These are phyloP conservation scores for Gymnoscopelus microlampas DNA, from an alignment of 2,797 vertebrate species.

Conservation along the genomic window DNA sequence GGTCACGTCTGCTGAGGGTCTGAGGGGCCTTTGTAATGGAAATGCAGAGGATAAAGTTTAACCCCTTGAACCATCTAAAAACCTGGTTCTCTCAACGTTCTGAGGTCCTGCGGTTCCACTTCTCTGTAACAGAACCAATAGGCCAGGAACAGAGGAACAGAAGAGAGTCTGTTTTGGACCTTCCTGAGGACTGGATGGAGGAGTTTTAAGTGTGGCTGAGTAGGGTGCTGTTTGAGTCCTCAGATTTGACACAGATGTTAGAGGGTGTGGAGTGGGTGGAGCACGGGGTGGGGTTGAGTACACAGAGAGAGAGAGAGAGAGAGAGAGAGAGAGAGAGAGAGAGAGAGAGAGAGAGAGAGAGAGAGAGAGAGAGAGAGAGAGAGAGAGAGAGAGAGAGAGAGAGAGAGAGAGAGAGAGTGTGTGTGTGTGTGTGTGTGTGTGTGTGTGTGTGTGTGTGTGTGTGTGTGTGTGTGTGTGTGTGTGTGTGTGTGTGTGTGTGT, in stretches of 20 bases:
- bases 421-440: too few relatives aligned
- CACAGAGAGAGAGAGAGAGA: not conserved
- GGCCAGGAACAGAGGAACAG: slow-evolving; percentile 11
- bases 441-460: too few relatives aligned
- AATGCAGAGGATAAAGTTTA: slow-evolving; percentile 77
- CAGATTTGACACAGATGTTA: slow-evolving; percentile 60
- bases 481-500: too few relatives aligned
- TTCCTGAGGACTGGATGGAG: slow-evolving; percentile 50
- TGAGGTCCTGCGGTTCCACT: slow-evolving; percentile 17
- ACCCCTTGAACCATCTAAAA: slow-evolving; percentile 71
- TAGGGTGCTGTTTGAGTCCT: slow-evolving; percentile 43
- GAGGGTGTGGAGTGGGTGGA: not conserved
- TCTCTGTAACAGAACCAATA: slow-evolving; percentile 44
- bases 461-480: too few relatives aligned
- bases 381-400: not conserved
- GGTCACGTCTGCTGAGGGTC: slow-evolving; percentile 73
- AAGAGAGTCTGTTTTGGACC: slow-evolving; percentile 40
- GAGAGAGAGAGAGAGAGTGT: slow-evolving; percentile 4
- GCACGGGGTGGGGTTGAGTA: not conserved
- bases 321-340: not conserved
- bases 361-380: not conserved
- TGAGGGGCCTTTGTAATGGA: slow-evolving; percentile 79
- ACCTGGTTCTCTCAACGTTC: slow-evolving; percentile 64
- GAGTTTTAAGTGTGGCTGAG: slow-evolving; percentile 55
- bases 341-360: slow-evolving; percentile 6